Evolutionary conservation across 2,113 vertebrate genomes (phyloP).

Genomic region (Isichthys henryi): DNA sequence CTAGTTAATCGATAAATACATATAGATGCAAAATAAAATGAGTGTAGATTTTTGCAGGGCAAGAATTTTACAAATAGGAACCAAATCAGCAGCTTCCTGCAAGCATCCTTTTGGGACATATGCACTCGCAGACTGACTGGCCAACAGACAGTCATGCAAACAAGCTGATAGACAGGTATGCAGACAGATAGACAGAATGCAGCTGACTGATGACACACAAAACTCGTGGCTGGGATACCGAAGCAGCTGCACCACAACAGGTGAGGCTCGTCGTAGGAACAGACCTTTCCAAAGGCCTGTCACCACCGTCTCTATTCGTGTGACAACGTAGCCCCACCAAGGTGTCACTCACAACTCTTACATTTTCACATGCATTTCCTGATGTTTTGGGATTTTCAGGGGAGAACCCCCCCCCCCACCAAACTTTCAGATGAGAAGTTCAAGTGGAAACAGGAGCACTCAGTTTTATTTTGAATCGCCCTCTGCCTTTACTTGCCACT

Average conservation of each 20-base stretch:
- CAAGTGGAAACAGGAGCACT: neutral
- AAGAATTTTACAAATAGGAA: neutral
- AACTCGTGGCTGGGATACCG: neutral
- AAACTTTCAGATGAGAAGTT: neutral
- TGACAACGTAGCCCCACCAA: neutral
- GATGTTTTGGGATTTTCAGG: neutral
- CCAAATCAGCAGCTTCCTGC: neutral
- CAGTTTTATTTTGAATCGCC: neutral
- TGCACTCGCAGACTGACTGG: neutral
- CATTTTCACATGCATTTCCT: neutral
- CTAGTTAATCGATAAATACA: neutral
- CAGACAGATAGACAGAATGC: neutral
- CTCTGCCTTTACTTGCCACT: conserved; percentile 14
- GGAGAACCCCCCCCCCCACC: neutral
- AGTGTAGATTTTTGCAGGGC: neutral
- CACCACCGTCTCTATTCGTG: neutral
- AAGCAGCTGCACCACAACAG: neutral
- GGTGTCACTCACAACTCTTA: neutral
- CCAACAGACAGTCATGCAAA: neutral
- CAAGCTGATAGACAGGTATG: neutral
- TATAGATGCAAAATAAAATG: neutral
- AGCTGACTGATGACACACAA: neutral
- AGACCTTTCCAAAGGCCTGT: neutral
- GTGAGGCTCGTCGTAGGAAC: neutral
- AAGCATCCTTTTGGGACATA: neutral